Base-by-base conservation (phyloP, 2,113 vertebrate genomes). In the Corythoichthys haematopterus region DNA sequence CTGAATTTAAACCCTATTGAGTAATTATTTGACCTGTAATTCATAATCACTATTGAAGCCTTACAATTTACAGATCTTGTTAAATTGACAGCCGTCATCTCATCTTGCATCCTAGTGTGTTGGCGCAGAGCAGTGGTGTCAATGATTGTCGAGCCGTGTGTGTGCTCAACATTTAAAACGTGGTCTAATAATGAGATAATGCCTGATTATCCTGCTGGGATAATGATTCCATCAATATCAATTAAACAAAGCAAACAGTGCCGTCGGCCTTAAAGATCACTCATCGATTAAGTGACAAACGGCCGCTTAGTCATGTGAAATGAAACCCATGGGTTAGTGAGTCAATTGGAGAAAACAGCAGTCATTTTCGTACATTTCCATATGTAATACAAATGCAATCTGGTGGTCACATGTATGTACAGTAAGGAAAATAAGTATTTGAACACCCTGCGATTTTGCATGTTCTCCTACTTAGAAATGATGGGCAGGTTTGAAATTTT, bases 91-190 rank as follows among this genome's bases (percentile, higher is more conserved):
- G 65, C 46, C 35, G 3, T 20, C 14, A 0, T 36, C 0, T 20
- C 11, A 0, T 36, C 0, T 2, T 20, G 40, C 10, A 4, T 36
- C 11, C 53, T 28, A 36, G 38, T 37, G 56, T n/a, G 60, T 33
- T 66, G 38, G 40, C 66, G 36, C 13, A 33, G 60, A 68, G 47
- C 65, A 6, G 28, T 7, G 6, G 60, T 3, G 59, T 73, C 14
- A 84, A 70, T 70, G 52, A 82, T 73, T 63, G 3, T 66, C 68
- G 12, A 64, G 33, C 46, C 28, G 13, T 13, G 12, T 84, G 74
- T 86, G 76, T 83, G 76, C 68, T 55, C 76, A 81, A 66, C 71
- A 79, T 83, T 81, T 78, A 76, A 85, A 87, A 85, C 73, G 37
- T 69, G 69, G 80, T 80, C 81, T 68, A 77, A 85, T 59, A 76